Percentiles rank a stretch among this genome's conserved stretches.
phyloP scores from a whole-genome alignment of 2,888 invertebrate species.

The Lumbricus terrestris region DNA sequence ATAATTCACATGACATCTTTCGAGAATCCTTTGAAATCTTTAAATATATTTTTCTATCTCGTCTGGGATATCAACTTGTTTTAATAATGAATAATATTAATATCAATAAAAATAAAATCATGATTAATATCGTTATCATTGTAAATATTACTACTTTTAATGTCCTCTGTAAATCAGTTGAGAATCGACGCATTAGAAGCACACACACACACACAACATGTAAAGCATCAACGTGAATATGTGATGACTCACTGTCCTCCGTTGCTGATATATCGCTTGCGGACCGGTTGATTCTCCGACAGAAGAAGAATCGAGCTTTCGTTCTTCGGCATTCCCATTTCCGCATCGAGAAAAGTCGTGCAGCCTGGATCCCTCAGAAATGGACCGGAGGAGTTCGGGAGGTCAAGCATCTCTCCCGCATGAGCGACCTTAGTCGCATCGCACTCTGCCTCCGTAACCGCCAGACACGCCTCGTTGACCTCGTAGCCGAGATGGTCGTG shows the following conservation, averaged over 20 bases:
- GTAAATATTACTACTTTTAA: too few species aligned
- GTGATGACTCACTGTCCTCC: slow-evolving; percentile 23
- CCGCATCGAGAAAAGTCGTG: not conserved
- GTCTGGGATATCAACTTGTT: too few species aligned
- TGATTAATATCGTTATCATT: too few species aligned
- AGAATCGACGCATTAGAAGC: too few species aligned
- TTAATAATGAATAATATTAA: too few species aligned
- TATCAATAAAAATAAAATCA: too few species aligned
- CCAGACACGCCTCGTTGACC: not conserved
- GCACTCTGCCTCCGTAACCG: not conserved
- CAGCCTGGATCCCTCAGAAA: not conserved
- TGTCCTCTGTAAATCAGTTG: too few species aligned
- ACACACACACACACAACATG: not conserved
- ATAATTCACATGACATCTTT: too few species aligned
- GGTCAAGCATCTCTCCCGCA: not conserved
- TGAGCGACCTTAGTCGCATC: not conserved
- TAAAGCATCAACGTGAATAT: not conserved
- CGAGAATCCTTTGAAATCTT: not conserved
- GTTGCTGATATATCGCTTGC: slow-evolving; percentile 20
- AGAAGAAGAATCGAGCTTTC: slow-evolving; percentile 21
- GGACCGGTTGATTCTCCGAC: slow-evolving; percentile 12
- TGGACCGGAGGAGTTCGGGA: not conserved
- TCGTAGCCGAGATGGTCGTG: not conserved
- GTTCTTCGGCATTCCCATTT: slow-evolving; percentile 25
- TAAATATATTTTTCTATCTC: too few species aligned